Percentiles rank a stretch among this genome's conserved stretches.
Conservation (phyloP, 1,140 invertebrate genomes). For the Pachypeltis micranthus region DNA sequence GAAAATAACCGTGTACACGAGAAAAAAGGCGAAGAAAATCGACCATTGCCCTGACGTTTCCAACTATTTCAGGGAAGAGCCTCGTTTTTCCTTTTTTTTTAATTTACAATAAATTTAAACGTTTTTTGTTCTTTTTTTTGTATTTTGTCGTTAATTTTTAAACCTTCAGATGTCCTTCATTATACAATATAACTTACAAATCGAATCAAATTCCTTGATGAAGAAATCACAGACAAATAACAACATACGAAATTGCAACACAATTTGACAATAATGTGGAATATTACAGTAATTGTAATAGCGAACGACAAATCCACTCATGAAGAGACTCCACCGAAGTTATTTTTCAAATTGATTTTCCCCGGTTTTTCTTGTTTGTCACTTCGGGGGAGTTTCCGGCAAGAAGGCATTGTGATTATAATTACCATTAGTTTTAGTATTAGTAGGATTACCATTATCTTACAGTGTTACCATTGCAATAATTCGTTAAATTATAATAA, state of each 20-base stretch:
- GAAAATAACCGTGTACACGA: background rate
- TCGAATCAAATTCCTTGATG: background rate
- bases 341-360: no score
- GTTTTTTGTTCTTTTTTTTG: background rate
- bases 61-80: no score
- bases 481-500: no score
- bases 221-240: slow-evolving; percentile 10
- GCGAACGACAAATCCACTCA: no score
- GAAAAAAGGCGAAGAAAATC: background rate
- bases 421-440: no score
- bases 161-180: background rate
- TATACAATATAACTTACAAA: slow-evolving; percentile 3
- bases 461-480: no score
- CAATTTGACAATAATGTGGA: background rate
- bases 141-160: background rate
- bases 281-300: no score
- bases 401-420: slow-evolving; percentile 1
- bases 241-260: slow-evolving; percentile 2
- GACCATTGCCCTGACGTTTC: background rate
- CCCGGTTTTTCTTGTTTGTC: no score
- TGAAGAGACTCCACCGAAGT: no score
- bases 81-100: background rate
- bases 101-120: no score
- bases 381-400: no score
- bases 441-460: no score